A percentile compares a stretch with the other conserved stretches of the same genome.
Evolutionary conservation across 2,888 invertebrate genomes (phyloP).

Genomic region (Eubasilissa splendida): DNA sequence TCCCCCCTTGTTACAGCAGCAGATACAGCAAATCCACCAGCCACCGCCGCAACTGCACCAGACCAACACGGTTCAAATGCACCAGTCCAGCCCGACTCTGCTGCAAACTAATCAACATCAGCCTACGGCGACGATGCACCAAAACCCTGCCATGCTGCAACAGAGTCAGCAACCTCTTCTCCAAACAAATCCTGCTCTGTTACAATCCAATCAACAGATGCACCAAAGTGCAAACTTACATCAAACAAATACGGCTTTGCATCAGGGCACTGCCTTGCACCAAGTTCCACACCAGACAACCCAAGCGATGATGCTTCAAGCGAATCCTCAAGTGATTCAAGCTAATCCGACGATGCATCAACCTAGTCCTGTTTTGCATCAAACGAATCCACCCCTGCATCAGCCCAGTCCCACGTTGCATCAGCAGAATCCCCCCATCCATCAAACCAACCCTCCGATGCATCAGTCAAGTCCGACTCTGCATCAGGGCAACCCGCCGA

Average conservation of each 20-base stretch:
- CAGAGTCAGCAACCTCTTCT: conserved; percentile 21
- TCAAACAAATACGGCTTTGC: conserved; percentile 37
- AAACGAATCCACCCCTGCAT: conserved; percentile 44
- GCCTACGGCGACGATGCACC: conserved; percentile 32
- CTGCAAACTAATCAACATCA: conserved; percentile 10
- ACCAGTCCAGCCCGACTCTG: conserved; percentile 18
- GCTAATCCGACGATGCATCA: conserved; percentile 37
- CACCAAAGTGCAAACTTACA: conserved; percentile 48
- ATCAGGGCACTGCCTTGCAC: neutral
- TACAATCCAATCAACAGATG: conserved; percentile 41
- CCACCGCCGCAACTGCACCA: conserved; percentile 34
- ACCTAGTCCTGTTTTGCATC: conserved; percentile 51
- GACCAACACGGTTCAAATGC: conserved; percentile 7
- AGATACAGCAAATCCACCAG: conserved; percentile 31
- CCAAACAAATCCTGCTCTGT: conserved; percentile 50
- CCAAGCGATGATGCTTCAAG: conserved; percentile 20
- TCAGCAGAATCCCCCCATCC: conserved; percentile 43
- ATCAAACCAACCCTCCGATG: conserved; percentile 31
- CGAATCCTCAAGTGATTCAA: conserved; percentile 23
- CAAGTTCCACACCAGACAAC: conserved; percentile 24
- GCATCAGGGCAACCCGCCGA: conserved; percentile 43
- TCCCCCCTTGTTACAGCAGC: conserved; percentile 60
- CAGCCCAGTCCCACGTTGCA: conserved; percentile 46
- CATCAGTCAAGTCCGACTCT: conserved; percentile 44
- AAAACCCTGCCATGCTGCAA: conserved; percentile 10